Evolutionary conservation across 53 echinoderm and acorn worm species (phyloP).

Genomic region (Antedon mediterranea): DNA sequence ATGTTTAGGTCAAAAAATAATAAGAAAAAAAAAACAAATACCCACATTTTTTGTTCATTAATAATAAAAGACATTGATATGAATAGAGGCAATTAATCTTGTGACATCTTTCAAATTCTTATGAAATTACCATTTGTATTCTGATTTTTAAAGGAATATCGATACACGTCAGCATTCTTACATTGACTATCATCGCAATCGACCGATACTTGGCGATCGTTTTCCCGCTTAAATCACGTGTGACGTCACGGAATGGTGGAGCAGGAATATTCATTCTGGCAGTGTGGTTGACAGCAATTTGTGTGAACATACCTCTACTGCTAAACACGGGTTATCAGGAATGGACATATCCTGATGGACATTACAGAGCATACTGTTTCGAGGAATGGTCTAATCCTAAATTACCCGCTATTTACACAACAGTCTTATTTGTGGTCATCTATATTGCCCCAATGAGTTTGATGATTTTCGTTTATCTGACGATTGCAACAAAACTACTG

Average conservation of each 20-base stretch:
- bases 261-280: conserved; percentile 46
- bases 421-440: conserved; percentile 24
- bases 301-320: conserved; percentile 48
- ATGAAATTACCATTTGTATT: too few species aligned
- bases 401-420: conserved; percentile 32
- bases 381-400: neutral
- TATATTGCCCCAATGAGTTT: conserved; percentile 62
- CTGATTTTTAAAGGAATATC: conserved; percentile 43
- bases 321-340: conserved; percentile 15
- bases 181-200: conserved; percentile 70
- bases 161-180: conserved; percentile 72
- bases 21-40: too few species aligned
- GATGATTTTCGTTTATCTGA: conserved; percentile 56
- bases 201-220: conserved; percentile 91
- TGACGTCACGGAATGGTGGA: conserved; percentile 57
- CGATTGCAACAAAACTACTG: conserved; percentile 60
- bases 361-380: conserved; percentile 37
- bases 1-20: too few species aligned
- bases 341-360: conserved; percentile 45
- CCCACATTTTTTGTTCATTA: too few species aligned
- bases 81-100: neutral
- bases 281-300: conserved; percentile 55
- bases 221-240: conserved; percentile 76
- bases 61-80: too few species aligned
- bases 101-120: too few species aligned